Evolutionary conservation across 2,797 vertebrate genomes (phyloP).

Genomic region (Serranus cabrilla): DNA sequence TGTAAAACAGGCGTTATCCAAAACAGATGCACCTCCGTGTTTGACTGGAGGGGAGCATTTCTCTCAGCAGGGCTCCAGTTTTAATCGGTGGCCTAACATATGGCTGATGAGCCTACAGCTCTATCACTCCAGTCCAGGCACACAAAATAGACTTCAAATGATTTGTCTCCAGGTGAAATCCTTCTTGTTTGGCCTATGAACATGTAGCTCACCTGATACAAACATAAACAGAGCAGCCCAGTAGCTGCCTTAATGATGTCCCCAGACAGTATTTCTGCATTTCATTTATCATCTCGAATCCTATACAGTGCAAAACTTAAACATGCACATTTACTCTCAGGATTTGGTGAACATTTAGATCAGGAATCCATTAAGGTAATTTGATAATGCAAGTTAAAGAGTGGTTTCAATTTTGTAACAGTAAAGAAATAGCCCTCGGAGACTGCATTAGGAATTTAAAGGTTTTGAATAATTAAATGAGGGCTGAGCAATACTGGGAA

Average conservation of each 20-base stretch:
- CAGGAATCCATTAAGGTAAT: slow-evolving; percentile 4
- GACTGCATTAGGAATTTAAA: slow-evolving; percentile 1
- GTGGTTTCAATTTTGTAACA: slow-evolving; percentile 5
- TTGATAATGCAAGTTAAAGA: slow-evolving; percentile 27
- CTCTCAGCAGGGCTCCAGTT: slow-evolving; percentile 69
- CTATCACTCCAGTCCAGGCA: slow-evolving; percentile 58
- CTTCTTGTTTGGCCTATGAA: slow-evolving; percentile 30
- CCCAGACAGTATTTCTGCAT: neutral
- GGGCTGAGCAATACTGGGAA: neutral
- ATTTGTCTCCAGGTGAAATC: slow-evolving; percentile 60
- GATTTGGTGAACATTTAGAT: slow-evolving; percentile 5
- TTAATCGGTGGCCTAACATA: slow-evolving; percentile 74
- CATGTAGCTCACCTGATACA: slow-evolving; percentile 11
- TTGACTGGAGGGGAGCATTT: slow-evolving; percentile 64
- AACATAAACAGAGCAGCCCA: slow-evolving; percentile 4
- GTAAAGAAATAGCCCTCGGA: neutral
- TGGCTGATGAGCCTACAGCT: slow-evolving; percentile 72
- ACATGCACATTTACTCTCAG: slow-evolving; percentile 6
- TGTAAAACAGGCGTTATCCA: slow-evolving; percentile 49
- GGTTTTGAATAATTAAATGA: slow-evolving; percentile 6
- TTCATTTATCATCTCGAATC: neutral
- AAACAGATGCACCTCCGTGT: slow-evolving; percentile 73
- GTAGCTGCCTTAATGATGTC: neutral
- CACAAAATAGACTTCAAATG: slow-evolving; percentile 55
- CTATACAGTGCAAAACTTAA: neutral